Evolutionary conservation across 2,888 invertebrate species (phyloP), one percentile per base, ranked within the genome.

Genomic region (Idaea biselata): DNA sequence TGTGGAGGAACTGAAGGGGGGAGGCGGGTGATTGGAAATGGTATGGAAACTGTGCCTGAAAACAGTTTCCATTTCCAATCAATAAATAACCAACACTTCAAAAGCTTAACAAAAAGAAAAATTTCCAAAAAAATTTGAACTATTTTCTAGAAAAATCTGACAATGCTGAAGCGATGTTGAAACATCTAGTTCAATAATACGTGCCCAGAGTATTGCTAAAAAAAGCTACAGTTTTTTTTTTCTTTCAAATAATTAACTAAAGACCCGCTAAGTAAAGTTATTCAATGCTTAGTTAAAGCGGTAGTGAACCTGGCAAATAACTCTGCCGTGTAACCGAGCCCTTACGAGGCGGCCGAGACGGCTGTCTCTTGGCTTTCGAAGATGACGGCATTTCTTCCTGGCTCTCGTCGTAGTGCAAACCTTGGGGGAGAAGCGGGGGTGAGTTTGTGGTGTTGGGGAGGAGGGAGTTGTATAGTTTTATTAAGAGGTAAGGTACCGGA

Each of bases 331-430:
- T 94, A 1, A 96, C 84, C 0, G 97, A 97, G 25, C 95, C 95
- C 81, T 96, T 97, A 58, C 97, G 92, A 0, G 96, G 95, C 1
- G 97, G 97, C 63, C 96, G 89, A 0, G 95, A 86, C 0, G 97
- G 97, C 72, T 93, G 94, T 2, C 85, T 80, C 74, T 90, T 90
- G 67, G 88, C 81, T 79, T 89, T 91, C n/a, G 88, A 80, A 64
- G 75, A 78, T 16, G 72, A 57, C 0, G 75, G 80, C 67, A 86
- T 77, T 25, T 91, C 91, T 58, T 91, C 91, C 60, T 86, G 90
- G 62, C 81, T 96, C 79, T 98, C 98, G 73, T 98, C 98, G 87
- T 97, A 98, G 83, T 97, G 96, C 17, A 98, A 91, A 73, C 97
- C 96, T 96, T 85, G 64, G 60, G 71, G 72, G 71, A 66, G 69